phyloP scores from a whole-genome alignment of 1,140 invertebrate genomes.

The Notospermus geniculatus region DNA sequence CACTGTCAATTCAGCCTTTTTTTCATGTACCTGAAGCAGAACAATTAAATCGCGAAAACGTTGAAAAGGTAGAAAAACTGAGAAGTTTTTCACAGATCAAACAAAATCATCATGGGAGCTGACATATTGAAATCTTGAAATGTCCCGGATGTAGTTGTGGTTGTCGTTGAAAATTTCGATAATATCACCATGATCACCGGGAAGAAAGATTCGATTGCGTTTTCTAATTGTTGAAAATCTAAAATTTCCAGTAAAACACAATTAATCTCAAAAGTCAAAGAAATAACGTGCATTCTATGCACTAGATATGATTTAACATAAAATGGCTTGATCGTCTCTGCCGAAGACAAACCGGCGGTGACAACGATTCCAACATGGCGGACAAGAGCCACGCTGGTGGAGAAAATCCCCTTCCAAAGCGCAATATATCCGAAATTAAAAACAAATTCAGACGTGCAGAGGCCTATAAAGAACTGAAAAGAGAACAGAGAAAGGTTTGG shows the following conservation, averaged over 20 bases:
- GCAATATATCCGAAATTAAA: slow-evolving; percentile 50
- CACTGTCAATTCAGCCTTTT: no score
- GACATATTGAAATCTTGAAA: no score
- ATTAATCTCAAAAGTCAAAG: neutral
- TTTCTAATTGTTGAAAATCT: no score
- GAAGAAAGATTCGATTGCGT: no score
- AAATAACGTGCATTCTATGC: neutral
- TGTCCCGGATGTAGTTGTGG: no score
- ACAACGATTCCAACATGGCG: neutral
- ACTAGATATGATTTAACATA: neutral
- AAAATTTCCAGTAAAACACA: neutral
- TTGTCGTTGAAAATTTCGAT: no score
- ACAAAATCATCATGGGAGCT: no score
- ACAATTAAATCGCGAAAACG: no score
- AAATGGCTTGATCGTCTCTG: neutral
- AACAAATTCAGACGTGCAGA: slow-evolving; percentile 48
- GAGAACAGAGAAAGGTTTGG: slow-evolving; percentile 46
- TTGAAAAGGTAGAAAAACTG: no score
- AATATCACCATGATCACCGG: no score
- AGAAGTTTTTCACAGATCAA: no score
- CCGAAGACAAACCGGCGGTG: neutral
- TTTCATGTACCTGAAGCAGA: no score
- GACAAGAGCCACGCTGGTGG: neutral
- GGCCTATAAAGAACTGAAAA: slow-evolving; percentile 46
- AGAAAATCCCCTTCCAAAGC: slow-evolving; percentile 22